These are phyloP conservation scores for Icerya purchasi DNA, from an alignment of 2,888 invertebrate genomes.

Conservation along the genomic window DNA sequence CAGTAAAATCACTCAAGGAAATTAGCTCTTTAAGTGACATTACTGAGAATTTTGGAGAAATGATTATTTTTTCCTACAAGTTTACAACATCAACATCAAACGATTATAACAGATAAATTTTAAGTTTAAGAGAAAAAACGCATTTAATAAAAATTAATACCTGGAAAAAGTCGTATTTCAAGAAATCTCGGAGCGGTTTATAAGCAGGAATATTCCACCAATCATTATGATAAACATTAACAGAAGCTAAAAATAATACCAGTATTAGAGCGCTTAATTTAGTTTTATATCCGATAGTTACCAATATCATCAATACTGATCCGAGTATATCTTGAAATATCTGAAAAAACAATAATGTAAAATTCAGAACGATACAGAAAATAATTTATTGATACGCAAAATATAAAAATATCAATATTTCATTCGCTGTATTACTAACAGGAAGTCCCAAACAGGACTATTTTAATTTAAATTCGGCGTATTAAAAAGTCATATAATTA, in stretches of 20 bases:
- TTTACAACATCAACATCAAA: too few relatives aligned
- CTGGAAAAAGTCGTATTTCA: slow-evolving; percentile 99
- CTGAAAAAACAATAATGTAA: slow-evolving; percentile 29
- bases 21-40: too few relatives aligned
- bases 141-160: too few relatives aligned
- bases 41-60: too few relatives aligned
- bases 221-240: slow-evolving; percentile 94
- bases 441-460: too few relatives aligned
- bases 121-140: neutral
- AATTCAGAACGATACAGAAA: too few relatives aligned
- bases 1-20: too few relatives aligned
- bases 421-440: too few relatives aligned
- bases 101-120: neutral
- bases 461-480: too few relatives aligned
- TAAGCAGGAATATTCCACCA: slow-evolving; percentile 94
- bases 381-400: too few relatives aligned
- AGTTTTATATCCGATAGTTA: slow-evolving; percentile 94
- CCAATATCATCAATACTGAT: slow-evolving; percentile 80
- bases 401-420: too few relatives aligned
- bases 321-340: slow-evolving; percentile 82
- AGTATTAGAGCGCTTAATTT: slow-evolving; percentile 89
- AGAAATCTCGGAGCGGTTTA: slow-evolving; percentile 91
- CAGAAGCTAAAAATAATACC: slow-evolving; percentile 61
- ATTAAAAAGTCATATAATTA: neutral
- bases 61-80: too few relatives aligned